phyloP scores from a whole-genome alignment of 2,797 vertebrate species.

The Iguana delicatissima region DNA sequence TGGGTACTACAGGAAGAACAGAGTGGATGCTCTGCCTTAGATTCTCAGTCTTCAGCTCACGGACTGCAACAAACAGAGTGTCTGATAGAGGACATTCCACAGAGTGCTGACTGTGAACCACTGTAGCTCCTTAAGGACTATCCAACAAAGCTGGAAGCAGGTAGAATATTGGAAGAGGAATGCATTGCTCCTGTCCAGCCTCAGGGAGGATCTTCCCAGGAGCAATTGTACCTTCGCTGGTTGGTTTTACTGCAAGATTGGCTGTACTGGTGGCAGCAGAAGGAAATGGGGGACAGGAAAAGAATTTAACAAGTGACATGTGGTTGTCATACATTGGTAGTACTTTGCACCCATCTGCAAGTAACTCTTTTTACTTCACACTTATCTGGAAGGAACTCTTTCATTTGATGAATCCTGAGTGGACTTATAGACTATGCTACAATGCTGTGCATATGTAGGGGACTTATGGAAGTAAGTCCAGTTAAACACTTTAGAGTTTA shows the following conservation, averaged over 20 bases:
- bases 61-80: not conserved
- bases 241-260: not conserved
- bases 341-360: no score
- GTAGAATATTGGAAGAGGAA: not conserved
- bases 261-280: no score
- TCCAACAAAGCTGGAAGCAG: not conserved
- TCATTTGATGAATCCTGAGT: not conserved
- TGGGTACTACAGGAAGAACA: not conserved
- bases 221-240: not conserved
- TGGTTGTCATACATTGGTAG: no score
- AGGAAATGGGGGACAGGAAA: no score
- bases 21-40: not conserved
- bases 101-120: not conserved
- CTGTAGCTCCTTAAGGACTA: not conserved
- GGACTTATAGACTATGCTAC: not conserved
- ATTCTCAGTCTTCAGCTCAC: not conserved
- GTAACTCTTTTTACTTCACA: not conserved
- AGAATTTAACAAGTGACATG: no score
- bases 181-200: no score
- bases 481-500: not conserved
- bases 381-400: not conserved
- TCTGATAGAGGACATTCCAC: not conserved
- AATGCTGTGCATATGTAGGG: not conserved
- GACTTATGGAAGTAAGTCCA: not conserved
- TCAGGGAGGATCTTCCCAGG: not conserved